Evolutionary conservation across 2,888 invertebrate species (phyloP).

Genomic region (Scaptodrosophila latifasciaeformis): DNA sequence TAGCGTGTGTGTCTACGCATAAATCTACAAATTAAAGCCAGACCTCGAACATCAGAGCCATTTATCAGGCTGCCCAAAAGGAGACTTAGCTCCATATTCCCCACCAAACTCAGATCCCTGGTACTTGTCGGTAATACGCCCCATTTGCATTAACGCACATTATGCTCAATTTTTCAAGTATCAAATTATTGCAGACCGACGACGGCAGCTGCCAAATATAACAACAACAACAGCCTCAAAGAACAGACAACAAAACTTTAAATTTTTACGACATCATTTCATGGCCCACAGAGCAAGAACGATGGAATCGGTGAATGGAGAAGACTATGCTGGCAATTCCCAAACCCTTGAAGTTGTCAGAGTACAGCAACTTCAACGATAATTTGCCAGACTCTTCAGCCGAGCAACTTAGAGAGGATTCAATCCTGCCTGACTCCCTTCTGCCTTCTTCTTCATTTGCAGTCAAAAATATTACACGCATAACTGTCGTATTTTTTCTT

Average conservation of each 20-base stretch:
- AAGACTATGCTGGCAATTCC: too few relatives aligned
- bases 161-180: conserved; percentile 59
- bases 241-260: conserved; percentile 58
- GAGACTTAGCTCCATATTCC: too few relatives aligned
- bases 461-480: conserved; percentile 60
- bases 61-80: conserved; percentile 49
- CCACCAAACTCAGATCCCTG: conserved; percentile 4
- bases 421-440: too few relatives aligned
- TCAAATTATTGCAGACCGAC: conserved; percentile 47
- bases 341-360: conserved; percentile 47
- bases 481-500: conserved; percentile 57
- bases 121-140: conserved; percentile 69
- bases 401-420: too few relatives aligned
- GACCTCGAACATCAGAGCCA: conserved; percentile 6
- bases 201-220: conserved; percentile 1
- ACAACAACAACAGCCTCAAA: conserved; percentile 12
- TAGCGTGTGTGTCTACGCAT: conserved; percentile 40
- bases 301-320: conserved; percentile 32
- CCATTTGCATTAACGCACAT: conserved; percentile 71
- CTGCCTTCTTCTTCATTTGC: too few relatives aligned
- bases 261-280: conserved; percentile 70
- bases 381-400: conserved; percentile 37
- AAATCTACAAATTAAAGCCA: conserved; percentile 26
- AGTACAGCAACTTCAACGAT: conserved; percentile 47
- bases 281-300: conserved; percentile 51